Evolutionary conservation across 1,140 invertebrate genomes (phyloP).

Genomic region (Eueides isabella): DNA sequence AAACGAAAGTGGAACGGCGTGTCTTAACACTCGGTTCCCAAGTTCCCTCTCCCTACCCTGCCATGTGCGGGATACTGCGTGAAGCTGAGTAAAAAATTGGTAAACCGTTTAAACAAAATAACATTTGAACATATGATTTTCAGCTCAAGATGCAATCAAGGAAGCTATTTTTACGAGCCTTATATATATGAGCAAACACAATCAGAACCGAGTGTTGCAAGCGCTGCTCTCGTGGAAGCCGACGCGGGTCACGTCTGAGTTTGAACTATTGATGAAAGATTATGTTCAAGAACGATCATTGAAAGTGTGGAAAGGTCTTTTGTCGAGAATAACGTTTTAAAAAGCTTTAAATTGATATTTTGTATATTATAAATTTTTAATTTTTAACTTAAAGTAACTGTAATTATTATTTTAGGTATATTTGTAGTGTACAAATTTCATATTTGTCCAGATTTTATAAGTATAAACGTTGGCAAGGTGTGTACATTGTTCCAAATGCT

Average conservation of each 20-base stretch:
- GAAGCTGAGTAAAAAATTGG: no score
- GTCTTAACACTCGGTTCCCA: no score
- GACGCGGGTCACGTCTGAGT: conserved; percentile 53
- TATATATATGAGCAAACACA: conserved; percentile 66
- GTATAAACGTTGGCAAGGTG: conserved; percentile 26
- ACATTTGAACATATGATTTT: conserved; percentile 41
- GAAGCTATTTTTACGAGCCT: conserved; percentile 73
- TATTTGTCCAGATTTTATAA: conserved; percentile 21
- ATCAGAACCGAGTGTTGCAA: conserved; percentile 51
- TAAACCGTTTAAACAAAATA: neutral
- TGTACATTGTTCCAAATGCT: conserved; percentile 30
- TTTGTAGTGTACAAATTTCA: neutral
- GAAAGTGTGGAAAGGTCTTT: conserved; percentile 55
- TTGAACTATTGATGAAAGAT: conserved; percentile 53
- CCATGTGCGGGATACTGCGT: no score
- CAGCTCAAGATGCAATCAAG: conserved; percentile 61
- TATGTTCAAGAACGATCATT: conserved; percentile 63
- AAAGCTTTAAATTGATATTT: conserved; percentile 19
- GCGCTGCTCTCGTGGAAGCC: conserved; percentile 61
- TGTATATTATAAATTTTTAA: conserved; percentile 1
- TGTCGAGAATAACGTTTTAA: conserved; percentile 44
- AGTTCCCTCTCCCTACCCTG: no score
- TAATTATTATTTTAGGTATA: conserved; percentile 17
- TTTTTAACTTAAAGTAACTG: neutral
- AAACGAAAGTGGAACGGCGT: no score